phyloP scores from a whole-genome alignment of 2,113 vertebrate species.

The Thryonomys swinderianus region DNA sequence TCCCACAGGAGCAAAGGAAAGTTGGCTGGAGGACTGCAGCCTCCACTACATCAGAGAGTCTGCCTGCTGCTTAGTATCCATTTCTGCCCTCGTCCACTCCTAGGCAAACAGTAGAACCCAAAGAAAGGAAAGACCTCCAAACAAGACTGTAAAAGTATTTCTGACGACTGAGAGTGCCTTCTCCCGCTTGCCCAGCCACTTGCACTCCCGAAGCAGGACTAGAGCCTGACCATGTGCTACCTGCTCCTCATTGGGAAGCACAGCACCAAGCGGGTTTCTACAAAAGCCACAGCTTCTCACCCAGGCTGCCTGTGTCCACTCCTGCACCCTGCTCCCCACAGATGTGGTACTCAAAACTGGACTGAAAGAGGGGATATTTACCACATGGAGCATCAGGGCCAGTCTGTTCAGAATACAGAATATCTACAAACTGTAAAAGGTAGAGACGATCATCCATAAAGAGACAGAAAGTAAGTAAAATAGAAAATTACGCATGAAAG shows the following conservation, averaged over 20 bases:
- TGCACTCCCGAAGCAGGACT: background rate
- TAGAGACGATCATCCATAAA: background rate
- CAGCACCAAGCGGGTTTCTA: background rate
- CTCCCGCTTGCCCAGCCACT: background rate
- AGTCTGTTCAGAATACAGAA: background rate
- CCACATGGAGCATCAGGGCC: background rate
- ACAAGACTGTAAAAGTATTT: background rate
- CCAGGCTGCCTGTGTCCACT: background rate
- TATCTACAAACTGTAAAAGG: background rate
- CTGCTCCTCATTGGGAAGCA: background rate
- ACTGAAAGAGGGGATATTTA: background rate
- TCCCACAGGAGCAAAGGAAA: background rate
- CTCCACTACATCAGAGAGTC: background rate
- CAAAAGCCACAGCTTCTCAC: background rate
- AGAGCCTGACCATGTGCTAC: too few species aligned
- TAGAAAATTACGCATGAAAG: background rate
- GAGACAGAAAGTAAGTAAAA: slow-evolving; percentile 24
- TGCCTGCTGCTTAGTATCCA: background rate
- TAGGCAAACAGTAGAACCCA: background rate
- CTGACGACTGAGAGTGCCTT: background rate
- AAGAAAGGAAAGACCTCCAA: background rate
- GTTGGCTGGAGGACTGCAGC: background rate
- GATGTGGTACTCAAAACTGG: background rate
- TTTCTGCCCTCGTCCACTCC: background rate
- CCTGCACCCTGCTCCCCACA: background rate